phyloP scores from a whole-genome alignment of 2,888 invertebrate genomes.

The Dysmachus trigonus region DNA sequence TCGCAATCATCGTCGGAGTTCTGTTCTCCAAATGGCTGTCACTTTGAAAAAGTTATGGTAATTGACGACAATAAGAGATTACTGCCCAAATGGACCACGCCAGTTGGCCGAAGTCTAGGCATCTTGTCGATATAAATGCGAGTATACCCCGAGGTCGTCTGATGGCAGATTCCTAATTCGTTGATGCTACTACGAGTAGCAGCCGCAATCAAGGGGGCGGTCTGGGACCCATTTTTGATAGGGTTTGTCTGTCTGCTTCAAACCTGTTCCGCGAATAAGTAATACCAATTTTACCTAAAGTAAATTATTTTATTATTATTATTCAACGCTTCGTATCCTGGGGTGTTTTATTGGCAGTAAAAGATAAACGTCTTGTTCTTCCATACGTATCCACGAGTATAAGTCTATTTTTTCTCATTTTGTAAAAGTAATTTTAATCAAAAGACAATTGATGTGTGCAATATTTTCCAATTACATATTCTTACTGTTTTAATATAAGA shows the following conservation, averaged over 20 bases:
- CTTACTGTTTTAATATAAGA: no score
- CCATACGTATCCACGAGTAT: not conserved
- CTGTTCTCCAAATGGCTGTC: not conserved
- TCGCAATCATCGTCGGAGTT: not conserved
- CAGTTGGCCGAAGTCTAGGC: not conserved
- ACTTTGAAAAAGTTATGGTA: slow-evolving; percentile 1
- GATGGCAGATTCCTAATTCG: not conserved
- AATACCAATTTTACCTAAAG: not conserved
- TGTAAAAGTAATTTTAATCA: not conserved
- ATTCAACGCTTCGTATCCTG: not conserved
- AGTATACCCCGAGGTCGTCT: not conserved
- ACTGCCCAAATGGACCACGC: not conserved
- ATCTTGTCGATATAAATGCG: not conserved
- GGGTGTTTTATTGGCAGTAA: not conserved
- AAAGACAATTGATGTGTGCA: not conserved
- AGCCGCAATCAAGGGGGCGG: not conserved
- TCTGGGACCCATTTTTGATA: not conserved
- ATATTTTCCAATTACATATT: no score
- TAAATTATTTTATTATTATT: not conserved
- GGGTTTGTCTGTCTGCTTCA: not conserved
- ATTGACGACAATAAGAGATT: not conserved
- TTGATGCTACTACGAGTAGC: not conserved
- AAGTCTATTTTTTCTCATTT: not conserved
- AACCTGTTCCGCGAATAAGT: not conserved
- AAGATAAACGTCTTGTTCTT: not conserved